Conservation (phyloP, 2,888 invertebrate genomes). For the Ormyrus rosae region DNA sequence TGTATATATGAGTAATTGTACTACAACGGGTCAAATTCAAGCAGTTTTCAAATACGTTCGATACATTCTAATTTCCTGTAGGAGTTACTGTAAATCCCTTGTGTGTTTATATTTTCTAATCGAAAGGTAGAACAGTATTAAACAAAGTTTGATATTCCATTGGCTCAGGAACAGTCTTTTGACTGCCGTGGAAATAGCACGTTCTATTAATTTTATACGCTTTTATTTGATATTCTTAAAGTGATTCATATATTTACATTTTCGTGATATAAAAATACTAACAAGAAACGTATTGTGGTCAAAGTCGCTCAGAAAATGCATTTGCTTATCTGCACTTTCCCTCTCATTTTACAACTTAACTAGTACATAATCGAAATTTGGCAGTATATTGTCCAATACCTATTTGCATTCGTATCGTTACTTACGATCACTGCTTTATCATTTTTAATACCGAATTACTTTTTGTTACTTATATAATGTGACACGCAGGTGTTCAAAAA, state of each 20-base stretch:
- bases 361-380: slow-evolving; percentile 73
- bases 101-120: slow-evolving; percentile 7
- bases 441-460: slow-evolving; percentile 36
- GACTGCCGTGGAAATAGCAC: slow-evolving; percentile 29
- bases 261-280: slow-evolving; percentile 73
- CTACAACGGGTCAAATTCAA: neutral
- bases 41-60: slow-evolving; percentile 7
- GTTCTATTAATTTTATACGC: slow-evolving; percentile 32
- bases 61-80: slow-evolving; percentile 24
- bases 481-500: no score
- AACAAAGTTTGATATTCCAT: slow-evolving; percentile 57
- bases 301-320: slow-evolving; percentile 62
- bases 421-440: slow-evolving; percentile 46
- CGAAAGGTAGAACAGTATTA: neutral
- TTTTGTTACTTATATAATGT: slow-evolving; percentile 41
- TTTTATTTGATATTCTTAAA: slow-evolving; percentile 49
- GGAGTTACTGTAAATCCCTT: slow-evolving; percentile 20
- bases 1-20: no score
- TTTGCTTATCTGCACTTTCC: slow-evolving; percentile 59
- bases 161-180: slow-evolving; percentile 55
- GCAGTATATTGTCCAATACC: slow-evolving; percentile 75
- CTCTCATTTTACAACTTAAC: slow-evolving; percentile 65
- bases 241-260: slow-evolving; percentile 65
- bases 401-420: slow-evolving; percentile 64
- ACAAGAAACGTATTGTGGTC: slow-evolving; percentile 68